phyloP scores from a whole-genome alignment of 2,797 vertebrate genomes.

The Tinamus major region DNA sequence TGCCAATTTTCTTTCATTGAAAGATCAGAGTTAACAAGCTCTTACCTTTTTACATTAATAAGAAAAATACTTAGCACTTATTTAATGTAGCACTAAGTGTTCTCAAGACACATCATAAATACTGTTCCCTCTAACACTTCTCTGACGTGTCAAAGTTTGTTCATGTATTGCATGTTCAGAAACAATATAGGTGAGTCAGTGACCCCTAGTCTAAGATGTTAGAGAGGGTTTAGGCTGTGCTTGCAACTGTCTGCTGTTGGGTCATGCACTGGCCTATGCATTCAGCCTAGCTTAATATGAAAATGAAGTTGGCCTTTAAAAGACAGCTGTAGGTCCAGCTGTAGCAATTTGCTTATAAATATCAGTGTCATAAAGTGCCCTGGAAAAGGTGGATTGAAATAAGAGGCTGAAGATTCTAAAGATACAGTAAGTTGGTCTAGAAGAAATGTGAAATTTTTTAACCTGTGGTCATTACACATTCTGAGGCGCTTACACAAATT shows the following conservation, averaged over 20 bases:
- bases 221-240: not conserved
- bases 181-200: not conserved
- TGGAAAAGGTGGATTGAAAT: not conserved
- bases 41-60: not conserved
- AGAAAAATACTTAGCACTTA: not conserved
- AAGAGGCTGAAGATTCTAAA: not conserved
- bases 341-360: not conserved
- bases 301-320: not conserved
- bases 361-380: not conserved
- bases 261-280: not conserved
- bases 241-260: not conserved
- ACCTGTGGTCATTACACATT: not conserved
- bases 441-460: not conserved
- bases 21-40: not conserved
- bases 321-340: not conserved
- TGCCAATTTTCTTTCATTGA: not conserved
- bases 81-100: not conserved
- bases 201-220: not conserved
- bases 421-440: fast-evolving
- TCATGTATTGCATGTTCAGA: not conserved
- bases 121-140: not conserved
- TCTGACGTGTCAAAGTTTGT: not conserved
- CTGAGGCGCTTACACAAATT: fast-evolving
- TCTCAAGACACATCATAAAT: not conserved
- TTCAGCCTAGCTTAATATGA: not conserved